Percentiles rank a stretch among this genome's conserved stretches.
These are phyloP conservation scores for Dicrurus megarhynchus DNA, from an alignment of 2,113 vertebrate genomes.

Conservation along the genomic window DNA sequence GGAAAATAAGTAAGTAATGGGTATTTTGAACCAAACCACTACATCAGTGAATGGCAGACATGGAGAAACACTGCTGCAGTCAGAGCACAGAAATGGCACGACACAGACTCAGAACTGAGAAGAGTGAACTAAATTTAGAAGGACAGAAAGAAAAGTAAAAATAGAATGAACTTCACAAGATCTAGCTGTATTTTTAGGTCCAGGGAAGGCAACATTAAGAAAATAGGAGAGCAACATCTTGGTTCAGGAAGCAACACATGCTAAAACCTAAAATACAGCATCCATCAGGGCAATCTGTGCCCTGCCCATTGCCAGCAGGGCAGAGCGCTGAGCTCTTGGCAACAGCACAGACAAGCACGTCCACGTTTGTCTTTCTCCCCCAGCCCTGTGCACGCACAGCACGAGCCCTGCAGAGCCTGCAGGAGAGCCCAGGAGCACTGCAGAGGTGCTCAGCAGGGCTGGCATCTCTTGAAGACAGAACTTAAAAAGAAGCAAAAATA, in stretches of 20 bases:
- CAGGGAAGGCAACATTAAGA: not conserved
- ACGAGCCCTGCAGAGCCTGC: not conserved
- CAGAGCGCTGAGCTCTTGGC: not conserved
- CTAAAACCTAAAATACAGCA: not conserved
- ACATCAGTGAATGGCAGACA: not conserved
- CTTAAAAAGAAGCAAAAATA: not conserved
- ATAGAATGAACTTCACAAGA: not conserved
- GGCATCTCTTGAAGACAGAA: not conserved
- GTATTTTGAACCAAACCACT: too few relatives aligned
- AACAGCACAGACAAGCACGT: fast-evolving
- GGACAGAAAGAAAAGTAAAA: not conserved
- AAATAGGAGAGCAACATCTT: not conserved
- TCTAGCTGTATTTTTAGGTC: not conserved
- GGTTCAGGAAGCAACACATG: not conserved
- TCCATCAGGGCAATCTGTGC: not conserved
- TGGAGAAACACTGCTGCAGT: not conserved
- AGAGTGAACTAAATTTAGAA: not conserved
- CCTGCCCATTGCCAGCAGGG: not conserved
- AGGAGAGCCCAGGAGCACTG: not conserved
- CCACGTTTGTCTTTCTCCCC: not conserved
- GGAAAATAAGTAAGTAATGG: too few relatives aligned
- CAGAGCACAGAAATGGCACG: not conserved
- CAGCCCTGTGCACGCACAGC: not conserved
- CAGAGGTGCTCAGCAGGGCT: not conserved
- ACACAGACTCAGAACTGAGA: not conserved